Conservation (phyloP, 1,140 invertebrate species). For the Ephestia elutella region DNA sequence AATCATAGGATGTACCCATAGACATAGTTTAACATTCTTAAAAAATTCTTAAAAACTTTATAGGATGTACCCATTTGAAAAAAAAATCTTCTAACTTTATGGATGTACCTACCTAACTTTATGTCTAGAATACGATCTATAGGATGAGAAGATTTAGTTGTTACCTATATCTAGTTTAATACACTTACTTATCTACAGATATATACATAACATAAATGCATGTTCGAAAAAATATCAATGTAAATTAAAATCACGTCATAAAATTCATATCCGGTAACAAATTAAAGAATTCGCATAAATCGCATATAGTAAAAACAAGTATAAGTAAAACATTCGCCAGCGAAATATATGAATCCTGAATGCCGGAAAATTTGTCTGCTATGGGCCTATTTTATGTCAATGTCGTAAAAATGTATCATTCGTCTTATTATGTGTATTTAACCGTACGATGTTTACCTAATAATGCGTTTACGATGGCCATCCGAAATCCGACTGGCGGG, state of each 20-base stretch:
- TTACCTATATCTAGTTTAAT: no score
- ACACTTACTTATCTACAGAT: no score
- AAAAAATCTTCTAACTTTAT: no score
- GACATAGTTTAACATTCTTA: no score
- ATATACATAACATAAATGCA: no score
- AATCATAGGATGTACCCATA: no score
- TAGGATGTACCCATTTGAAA: no score
- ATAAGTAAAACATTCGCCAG: conserved; percentile 36
- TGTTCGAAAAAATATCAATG: no score
- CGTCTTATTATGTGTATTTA: conserved; percentile 32
- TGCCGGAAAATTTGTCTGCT: conserved; percentile 43
- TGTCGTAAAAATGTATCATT: conserved; percentile 39
- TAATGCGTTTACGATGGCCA: conserved; percentile 38
- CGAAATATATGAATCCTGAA: conserved; percentile 67
- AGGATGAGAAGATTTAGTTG: no score
- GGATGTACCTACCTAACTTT: no score
- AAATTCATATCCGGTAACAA: not conserved
- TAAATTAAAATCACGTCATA: not conserved
- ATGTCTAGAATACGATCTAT: no score
- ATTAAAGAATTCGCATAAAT: conserved; percentile 51
- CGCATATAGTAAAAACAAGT: conserved; percentile 32
- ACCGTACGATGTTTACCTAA: conserved; percentile 33
- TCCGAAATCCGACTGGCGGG: conserved; percentile 16
- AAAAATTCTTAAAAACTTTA: no score
- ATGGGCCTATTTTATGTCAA: conserved; percentile 42